Base-by-base conservation (phyloP, 2,113 vertebrate genomes). In the Daphoenositta chrysoptera region DNA sequence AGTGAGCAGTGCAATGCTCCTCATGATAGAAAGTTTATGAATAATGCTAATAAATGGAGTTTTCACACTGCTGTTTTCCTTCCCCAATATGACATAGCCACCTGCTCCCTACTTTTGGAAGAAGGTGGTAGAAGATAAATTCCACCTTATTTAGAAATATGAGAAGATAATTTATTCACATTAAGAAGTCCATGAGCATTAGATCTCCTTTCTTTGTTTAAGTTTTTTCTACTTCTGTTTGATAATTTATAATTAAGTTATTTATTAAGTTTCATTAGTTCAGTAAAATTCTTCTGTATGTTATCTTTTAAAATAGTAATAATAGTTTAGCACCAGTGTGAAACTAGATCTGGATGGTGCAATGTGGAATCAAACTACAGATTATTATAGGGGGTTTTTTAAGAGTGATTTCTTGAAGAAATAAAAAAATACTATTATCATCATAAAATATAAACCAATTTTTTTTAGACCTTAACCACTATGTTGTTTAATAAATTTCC, bases 21-120 rank as follows among this genome's bases (percentile, higher is more conserved):
- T 98, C 93, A 76, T 70, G 86, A 89, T 91, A 79, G 79, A 89
- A 94, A 96, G 42, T 95, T 96, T 93, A 97, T 97, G 97, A 97
- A 97, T 97, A 98, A 97, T 95, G 86, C 85, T 97, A 97, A 97
- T 93, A 96, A 97, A 94, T 76, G 39, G 40, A 95, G 64, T 72
- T 42, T 96, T 95, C 90, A 48, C 33, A 83, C 57, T 90, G 61
- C 85, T 95, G 58, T 65, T 97, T 66, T 73, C 83, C 75, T 91
- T 94, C 77, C 71, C 66, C 93, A 75, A 61, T 61, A 96, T 63
- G 88, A 94, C 68, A 66, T 37, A 95, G 87, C 92, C 97, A 98
- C 89, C 93, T 97, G 94, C 93, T 96, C 75, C 83, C 84, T 96
- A 84, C 83, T 81, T 91, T 96, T 65, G 45, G 70, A 95, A 77